Evolutionary conservation across 2,113 vertebrate genomes (phyloP).

Genomic region (Thoracochromis brauschi): DNA sequence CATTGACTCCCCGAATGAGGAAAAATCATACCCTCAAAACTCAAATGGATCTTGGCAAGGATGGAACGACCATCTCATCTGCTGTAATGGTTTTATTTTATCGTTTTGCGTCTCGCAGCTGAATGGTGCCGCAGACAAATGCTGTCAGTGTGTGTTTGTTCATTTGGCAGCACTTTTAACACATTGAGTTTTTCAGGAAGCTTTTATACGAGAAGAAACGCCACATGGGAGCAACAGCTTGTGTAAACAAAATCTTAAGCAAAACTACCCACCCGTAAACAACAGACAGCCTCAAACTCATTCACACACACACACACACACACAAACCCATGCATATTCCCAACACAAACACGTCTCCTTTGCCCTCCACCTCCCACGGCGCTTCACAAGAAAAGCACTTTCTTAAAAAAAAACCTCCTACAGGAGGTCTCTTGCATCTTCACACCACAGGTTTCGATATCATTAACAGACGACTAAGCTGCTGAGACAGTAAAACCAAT

Average conservation of each 20-base stretch:
- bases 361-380: neutral
- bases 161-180: slow-evolving; percentile 32
- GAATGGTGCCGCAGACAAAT: slow-evolving; percentile 1
- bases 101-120: neutral
- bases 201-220: neutral
- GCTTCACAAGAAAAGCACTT: neutral
- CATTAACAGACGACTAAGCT: slow-evolving; percentile 4
- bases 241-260: slow-evolving; percentile 43
- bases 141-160: slow-evolving; percentile 10
- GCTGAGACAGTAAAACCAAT: neutral
- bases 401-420: neutral
- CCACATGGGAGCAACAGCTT: slow-evolving; percentile 44
- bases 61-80: neutral
- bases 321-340: neutral
- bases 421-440: neutral
- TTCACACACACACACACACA: neutral
- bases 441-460: neutral
- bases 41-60: neutral
- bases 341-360: neutral
- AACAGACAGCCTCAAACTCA: neutral
- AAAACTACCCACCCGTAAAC: slow-evolving; percentile 13
- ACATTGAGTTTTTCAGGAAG: slow-evolving; percentile 2
- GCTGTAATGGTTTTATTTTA: slow-evolving; percentile 13
- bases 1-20: neutral
- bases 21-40: neutral